These are phyloP conservation scores for Clunio marinus DNA, from an alignment of 2,888 invertebrate species.

Conservation along the genomic window DNA sequence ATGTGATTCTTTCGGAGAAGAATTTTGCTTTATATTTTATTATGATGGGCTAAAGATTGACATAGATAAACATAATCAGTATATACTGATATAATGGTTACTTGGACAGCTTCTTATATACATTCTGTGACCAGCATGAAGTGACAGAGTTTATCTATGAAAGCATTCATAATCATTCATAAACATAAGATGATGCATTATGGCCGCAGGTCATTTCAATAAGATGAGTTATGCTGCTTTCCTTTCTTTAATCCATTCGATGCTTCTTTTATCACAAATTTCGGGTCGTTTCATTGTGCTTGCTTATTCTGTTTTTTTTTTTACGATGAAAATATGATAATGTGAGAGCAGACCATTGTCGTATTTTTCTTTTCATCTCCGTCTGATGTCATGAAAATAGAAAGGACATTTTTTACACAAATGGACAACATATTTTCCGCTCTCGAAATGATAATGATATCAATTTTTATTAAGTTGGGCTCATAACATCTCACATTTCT, in stretches of 20 bases:
- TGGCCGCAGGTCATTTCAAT: background rate
- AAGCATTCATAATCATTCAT: background rate
- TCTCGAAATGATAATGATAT: background rate
- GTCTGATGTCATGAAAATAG: background rate
- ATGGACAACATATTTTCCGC: background rate
- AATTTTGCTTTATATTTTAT: too few relatives aligned
- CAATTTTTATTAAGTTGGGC: conserved; percentile 8
- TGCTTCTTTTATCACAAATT: background rate
- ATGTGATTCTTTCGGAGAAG: too few relatives aligned
- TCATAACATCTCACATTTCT: background rate
- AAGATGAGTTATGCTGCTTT: too few relatives aligned
- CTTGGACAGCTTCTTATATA: too few relatives aligned
- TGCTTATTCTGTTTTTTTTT: background rate
- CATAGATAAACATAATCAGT: too few relatives aligned
- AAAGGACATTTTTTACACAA: background rate
- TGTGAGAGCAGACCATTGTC: background rate
- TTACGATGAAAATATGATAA: conserved; percentile 11
- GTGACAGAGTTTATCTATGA: too few relatives aligned
- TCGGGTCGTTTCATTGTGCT: background rate
- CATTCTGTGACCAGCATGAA: too few relatives aligned
- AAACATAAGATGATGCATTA: background rate
- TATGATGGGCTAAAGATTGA: too few relatives aligned
- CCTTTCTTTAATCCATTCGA: too few relatives aligned
- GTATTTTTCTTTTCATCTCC: background rate
- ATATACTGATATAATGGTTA: too few relatives aligned